These are phyloP conservation scores for Drosophila atripex DNA, from an alignment of 2,888 invertebrate genomes.

Conservation along the genomic window DNA sequence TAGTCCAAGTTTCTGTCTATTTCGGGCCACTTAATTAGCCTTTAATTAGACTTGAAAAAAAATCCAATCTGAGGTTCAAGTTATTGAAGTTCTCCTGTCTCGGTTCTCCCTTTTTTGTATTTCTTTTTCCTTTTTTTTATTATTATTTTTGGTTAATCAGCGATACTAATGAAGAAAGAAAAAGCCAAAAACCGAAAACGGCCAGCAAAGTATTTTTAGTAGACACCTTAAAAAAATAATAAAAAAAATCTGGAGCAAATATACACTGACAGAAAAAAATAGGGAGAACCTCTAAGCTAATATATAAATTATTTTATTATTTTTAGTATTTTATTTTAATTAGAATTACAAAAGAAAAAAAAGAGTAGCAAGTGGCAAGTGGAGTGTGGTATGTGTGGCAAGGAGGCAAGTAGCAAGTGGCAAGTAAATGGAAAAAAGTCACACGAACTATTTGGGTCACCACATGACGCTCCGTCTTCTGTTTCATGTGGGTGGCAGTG, in stretches of 20 bases:
- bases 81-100: neutral
- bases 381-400: no score
- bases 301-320: no score
- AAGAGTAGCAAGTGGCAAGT: constrained; percentile 7
- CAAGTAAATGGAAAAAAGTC: constrained; percentile 35
- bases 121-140: neutral
- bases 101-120: no score
- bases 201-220: constrained; percentile 74
- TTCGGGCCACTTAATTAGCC: no score
- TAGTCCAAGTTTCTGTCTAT: no score
- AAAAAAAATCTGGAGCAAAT: constrained; percentile 39
- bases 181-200: constrained; percentile 52
- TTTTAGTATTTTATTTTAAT: neutral
- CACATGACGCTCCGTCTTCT: constrained; percentile 63
- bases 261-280: constrained; percentile 11
- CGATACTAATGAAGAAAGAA: constrained; percentile 38
- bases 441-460: constrained; percentile 69
- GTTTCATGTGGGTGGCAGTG: constrained; percentile 10
- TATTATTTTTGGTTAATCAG: constrained; percentile 61
- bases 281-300: no score
- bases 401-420: neutral
- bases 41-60: no score
- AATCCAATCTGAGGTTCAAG: neutral
- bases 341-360: neutral
- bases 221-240: constrained; percentile 9